These are phyloP conservation scores for Macrophya annulata DNA, from an alignment of 2,888 invertebrate species.

Conservation along the genomic window DNA sequence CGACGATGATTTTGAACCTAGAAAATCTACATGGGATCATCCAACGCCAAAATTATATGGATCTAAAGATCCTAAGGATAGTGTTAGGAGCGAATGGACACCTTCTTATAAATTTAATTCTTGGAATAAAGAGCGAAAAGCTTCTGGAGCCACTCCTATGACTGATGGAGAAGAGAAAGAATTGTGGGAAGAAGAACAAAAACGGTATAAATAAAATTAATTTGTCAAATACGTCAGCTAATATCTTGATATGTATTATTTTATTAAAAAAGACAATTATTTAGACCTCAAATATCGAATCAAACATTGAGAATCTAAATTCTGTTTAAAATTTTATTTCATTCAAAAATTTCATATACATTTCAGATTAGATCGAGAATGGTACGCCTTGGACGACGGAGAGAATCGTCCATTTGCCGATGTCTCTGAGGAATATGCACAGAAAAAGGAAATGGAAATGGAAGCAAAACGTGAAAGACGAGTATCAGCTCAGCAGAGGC, in stretches of 20 bases:
- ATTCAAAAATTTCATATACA: neutral
- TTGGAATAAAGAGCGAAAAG: slow-evolving; percentile 87
- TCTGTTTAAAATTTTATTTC: too few species aligned
- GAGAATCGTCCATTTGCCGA: slow-evolving; percentile 96
- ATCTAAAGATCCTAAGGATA: slow-evolving; percentile 72
- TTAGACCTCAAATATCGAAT: too few species aligned
- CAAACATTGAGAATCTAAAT: too few species aligned
- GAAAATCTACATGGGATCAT: slow-evolving; percentile 95
- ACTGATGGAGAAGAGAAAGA: slow-evolving; percentile 85
- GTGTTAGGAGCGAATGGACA: slow-evolving; percentile 85
- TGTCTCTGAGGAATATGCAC: slow-evolving; percentile 95
- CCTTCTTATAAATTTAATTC: slow-evolving; percentile 93
- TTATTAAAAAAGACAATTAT: neutral
- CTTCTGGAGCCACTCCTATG: slow-evolving; percentile 85
- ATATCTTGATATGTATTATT: neutral
- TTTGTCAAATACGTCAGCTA: neutral
- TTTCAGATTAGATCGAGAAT: slow-evolving; percentile 92
- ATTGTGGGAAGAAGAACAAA: slow-evolving; percentile 95
- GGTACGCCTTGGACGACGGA: slow-evolving; percentile 98
- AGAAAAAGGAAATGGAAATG: slow-evolving; percentile 95
- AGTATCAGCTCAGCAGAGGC: slow-evolving; percentile 96
- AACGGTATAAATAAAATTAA: slow-evolving; percentile 72
- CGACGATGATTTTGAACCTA: slow-evolving; percentile 82
- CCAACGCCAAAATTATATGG: slow-evolving; percentile 89
- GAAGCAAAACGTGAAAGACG: slow-evolving; percentile 95